Evolutionary conservation across 2,797 vertebrate genomes (phyloP), one percentile per base, ranked within the genome.

Genomic region (Pyrocephalus nanus): DNA sequence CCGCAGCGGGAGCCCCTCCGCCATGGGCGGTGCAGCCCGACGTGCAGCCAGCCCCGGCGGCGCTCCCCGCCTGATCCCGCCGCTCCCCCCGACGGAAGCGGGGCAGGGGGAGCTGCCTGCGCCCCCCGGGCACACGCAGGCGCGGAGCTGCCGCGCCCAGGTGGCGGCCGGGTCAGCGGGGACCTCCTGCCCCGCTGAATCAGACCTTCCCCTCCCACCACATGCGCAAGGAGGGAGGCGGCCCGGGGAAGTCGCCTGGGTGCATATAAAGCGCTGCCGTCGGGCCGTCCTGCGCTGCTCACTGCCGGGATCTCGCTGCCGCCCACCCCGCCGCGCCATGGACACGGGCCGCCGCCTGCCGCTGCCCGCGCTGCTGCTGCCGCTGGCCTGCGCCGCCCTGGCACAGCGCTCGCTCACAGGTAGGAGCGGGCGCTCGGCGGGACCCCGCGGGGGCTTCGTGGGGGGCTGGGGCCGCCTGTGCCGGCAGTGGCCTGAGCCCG

Each of bases 321-420:
- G 45, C 45, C 5, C 15, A 4, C 15, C 36, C 6, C 23, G 12
- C 47, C 38, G 32, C 40, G 73, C 50, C 47, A 95, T 92, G 95
- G 81, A 85, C 40, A 2, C 70, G 14, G 21, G 25, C 40, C 64
- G 61, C 71, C 79, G 73, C 47, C 65, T 77, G 32, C 83, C 72
- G 25, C 62, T 95, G 86, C 38, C 75, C 45, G 91, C 73, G 20
- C 72, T 71, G 25, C 98, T 99, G 54, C 97, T 98, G 89, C 97
- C 97, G 79, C 81, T 88, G 64, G 97, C 97, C 10, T 99, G 99
- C 87, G 96, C 94, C 15, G 98, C 36, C 3, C 66, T 94, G 0
- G 50, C 98, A 3, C 88, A 96, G 86, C 98, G 98, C 11, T 8
- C 62, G 38, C 94, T 94, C 71, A 95, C 94, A 96, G 95, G 95